Percentiles rank a stretch among this genome's conserved stretches.
Conservation (phyloP, 2,797 vertebrate species). For the Pipistrellus kuhlii region DNA sequence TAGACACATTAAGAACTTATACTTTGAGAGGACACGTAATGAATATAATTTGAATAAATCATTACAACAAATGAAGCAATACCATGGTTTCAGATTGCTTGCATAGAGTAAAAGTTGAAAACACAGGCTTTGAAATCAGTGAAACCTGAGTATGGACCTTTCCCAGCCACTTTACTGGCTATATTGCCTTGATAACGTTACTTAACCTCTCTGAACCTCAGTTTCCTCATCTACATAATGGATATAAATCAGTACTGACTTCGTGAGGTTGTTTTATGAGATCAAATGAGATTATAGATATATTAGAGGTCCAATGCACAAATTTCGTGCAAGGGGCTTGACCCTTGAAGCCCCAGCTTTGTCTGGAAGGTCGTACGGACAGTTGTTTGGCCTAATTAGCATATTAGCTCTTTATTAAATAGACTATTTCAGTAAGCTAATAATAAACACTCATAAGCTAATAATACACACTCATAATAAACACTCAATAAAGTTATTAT, state of each 20-base stretch:
- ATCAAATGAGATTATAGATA: not conserved
- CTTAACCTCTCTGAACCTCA: constrained; percentile 1
- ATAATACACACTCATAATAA: not conserved
- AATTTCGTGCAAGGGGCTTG: too few relatives aligned
- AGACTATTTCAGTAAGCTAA: not conserved
- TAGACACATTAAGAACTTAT: not conserved
- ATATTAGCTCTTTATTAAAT: too few relatives aligned
- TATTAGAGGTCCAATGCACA: too few relatives aligned
- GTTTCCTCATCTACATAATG: not conserved
- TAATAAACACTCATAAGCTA: not conserved
- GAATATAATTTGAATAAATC: not conserved
- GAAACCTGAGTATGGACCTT: not conserved
- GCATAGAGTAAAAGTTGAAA: constrained; percentile 11
- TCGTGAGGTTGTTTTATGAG: not conserved
- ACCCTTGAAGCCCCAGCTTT: too few relatives aligned
- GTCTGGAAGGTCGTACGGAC: too few relatives aligned
- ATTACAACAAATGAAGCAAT: constrained; percentile 3
- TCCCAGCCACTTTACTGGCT: not conserved
- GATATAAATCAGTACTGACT: not conserved
- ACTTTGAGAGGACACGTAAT: not conserved
- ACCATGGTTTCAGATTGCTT: not conserved
- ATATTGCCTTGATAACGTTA: constrained; percentile 22
- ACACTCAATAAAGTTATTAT: not conserved
- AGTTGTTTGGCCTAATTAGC: too few relatives aligned
- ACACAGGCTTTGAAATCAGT: not conserved